phyloP scores from a whole-genome alignment of 2,797 vertebrate species.

The Myioborus melanocephalus region DNA sequence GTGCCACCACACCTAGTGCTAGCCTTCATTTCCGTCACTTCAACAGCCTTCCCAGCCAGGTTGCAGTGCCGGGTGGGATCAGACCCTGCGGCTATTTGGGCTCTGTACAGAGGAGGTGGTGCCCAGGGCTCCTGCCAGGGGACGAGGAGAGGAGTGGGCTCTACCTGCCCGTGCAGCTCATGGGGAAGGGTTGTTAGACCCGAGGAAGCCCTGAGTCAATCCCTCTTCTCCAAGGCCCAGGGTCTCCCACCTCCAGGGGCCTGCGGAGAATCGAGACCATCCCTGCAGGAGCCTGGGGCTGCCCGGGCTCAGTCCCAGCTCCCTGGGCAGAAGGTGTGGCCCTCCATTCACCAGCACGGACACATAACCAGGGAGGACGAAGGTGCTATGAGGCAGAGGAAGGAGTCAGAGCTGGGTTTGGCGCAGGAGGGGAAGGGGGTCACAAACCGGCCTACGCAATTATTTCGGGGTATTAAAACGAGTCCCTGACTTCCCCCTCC shows the following conservation, averaged over 20 bases:
- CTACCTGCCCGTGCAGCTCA: rapidly evolving
- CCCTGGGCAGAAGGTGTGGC: rapidly evolving
- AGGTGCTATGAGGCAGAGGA: not conserved
- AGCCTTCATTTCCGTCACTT: not conserved
- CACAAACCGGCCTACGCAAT: not conserved
- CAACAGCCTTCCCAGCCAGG: not conserved
- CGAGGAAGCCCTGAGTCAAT: rapidly evolving
- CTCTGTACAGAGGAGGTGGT: not conserved
- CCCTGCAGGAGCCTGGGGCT: not conserved
- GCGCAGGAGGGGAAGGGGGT: not conserved
- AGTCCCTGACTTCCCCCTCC: too few species aligned
- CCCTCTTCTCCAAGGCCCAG: not conserved
- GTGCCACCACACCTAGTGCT: not conserved
- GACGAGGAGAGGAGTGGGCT: rapidly evolving
- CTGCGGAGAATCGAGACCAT: not conserved
- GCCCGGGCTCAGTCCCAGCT: rapidly evolving
- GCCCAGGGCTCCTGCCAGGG: not conserved
- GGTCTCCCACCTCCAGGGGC: not conserved
- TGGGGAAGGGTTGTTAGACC: not conserved
- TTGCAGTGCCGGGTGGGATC: rapidly evolving
- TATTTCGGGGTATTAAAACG: not conserved
- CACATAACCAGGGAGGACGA: not conserved
- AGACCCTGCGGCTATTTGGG: rapidly evolving
- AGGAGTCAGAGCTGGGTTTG: not conserved
- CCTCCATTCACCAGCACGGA: rapidly evolving